A percentile compares a stretch with the other conserved stretches of the same genome.
Conservation (phyloP, 35 echinoderm and acorn worm genomes). For the Anneissia japonica region DNA sequence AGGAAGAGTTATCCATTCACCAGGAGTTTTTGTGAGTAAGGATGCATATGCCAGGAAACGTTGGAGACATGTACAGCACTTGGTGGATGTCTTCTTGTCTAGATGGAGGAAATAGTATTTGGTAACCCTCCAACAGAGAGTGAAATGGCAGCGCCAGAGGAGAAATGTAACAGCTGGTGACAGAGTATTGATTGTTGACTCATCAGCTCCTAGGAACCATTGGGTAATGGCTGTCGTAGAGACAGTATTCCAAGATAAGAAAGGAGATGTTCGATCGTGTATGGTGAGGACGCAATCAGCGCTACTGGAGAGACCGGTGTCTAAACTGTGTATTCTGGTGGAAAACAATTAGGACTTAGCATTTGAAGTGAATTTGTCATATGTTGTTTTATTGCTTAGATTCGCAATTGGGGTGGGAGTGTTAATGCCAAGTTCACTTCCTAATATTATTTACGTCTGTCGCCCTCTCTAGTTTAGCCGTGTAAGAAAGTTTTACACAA, state of each 20-base stretch:
- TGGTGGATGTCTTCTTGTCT: conserved; percentile 39
- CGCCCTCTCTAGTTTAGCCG: too few relatives aligned
- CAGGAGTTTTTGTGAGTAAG: not conserved
- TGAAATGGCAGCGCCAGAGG: conserved; percentile 11
- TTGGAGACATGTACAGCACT: conserved; percentile 52
- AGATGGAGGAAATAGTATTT: conserved; percentile 44
- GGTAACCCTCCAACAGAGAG: conserved; percentile 3
- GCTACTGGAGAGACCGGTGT: conserved; percentile 13
- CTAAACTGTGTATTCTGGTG: conserved; percentile 16
- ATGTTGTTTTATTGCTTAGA: not conserved
- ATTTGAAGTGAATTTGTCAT: not conserved
- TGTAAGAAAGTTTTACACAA: too few relatives aligned
- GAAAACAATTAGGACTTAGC: not conserved
- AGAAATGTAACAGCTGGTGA: conserved; percentile 24
- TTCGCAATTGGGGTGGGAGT: conserved; percentile 10
- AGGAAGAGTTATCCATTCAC: not conserved
- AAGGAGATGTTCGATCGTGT: conserved; percentile 10
- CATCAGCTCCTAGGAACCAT: not conserved
- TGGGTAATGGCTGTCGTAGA: conserved; percentile 23
- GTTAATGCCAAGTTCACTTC: not conserved
- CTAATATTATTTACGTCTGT: not conserved
- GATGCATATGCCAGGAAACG: conserved; percentile 47
- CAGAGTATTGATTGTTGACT: conserved; percentile 35
- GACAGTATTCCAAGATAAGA: not conserved
- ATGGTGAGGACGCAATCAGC: not conserved